Evolutionary conservation across 2,888 invertebrate genomes (phyloP), one percentile per base, ranked within the genome.

Genomic region (Ectemnius continuus): DNA sequence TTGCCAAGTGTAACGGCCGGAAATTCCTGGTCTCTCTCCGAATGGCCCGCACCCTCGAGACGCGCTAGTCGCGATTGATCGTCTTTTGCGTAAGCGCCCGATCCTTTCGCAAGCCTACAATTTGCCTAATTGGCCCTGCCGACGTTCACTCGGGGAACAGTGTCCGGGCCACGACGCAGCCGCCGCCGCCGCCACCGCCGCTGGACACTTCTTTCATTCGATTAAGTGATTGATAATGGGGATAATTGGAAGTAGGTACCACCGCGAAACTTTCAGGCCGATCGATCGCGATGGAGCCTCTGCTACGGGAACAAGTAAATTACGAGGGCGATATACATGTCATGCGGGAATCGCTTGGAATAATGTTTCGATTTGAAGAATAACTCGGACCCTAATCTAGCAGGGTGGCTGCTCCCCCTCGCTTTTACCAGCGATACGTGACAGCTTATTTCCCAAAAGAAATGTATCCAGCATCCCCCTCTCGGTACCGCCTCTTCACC

Each of bases 1-100:
- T 76, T 74, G 70, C 83, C 83, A 74, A 81, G 72, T 83, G 83
- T 83, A 80, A 83, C 83, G 81, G 59, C 78, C 83, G 76, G 75
- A 75, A 76, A 75, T 70, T 73, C 78, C 16, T 52, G n/a, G 14
- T 52, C 4, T 52, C 16, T 4, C 16, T 1, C 16, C 5, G n/a
- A n/a, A n/a, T n/a, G n/a, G n/a, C 16, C 52, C 16, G 5, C 52
- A 11, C 16, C 52, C 2, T 13, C 4, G 52, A 14, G 16, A 52
- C 8, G n/a, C 52, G 52, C 5, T 1, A 14, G 1, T 14, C 16
- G 2, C 52, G 52, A 52, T 52, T 13, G 52, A 52, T 52, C 52
- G n/a, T 52, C 4, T 52, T 36, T 69, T 52, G 57, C 36, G 46
- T 61, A 67, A 58, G 52, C 16, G 16, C 56, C 26, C 16, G 52